Base-by-base conservation (phyloP, 2,797 vertebrate genomes). In the Rhadinocentrus ornatus region DNA sequence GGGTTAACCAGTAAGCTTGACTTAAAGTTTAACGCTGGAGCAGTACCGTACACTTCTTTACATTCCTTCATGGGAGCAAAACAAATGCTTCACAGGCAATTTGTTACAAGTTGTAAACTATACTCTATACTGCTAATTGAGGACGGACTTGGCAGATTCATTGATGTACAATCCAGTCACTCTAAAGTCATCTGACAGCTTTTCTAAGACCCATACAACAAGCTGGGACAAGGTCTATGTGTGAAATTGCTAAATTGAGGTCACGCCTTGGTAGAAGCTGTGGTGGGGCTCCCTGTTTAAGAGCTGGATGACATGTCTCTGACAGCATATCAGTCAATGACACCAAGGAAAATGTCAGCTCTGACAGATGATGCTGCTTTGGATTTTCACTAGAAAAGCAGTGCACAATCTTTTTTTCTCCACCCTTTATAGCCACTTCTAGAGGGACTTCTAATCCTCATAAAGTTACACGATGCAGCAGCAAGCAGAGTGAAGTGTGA, bases 251-350 rank as follows among this genome's bases (percentile, higher is more conserved):
- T 65, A 24, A 18, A 63, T 52, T 24, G 35, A 56, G 50, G 81
- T 70, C 63, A 69, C 15, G 29, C 11, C 41, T 73, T 60, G 34
- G 48, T 66, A 44, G 41, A 64, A 71, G 39, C 59, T 55, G 29
- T 46, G 62, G 60, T 60, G 10, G 72, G 71, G 66, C 22, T 62
- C 55, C 62, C 58, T 72, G 71, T 87, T 86, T 81, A 89, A 73
- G 75, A 80, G 74, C 59, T 6, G 60, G 53, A 61, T 62, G 69
- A 78, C 70, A 29, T 20, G 55, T 20, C 22, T 66, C 35, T 75
- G 85, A 86, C 86, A 82, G 69, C 67, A 26, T 55, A 87, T 89
- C 86, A 85, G 88, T 89, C 86, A 85, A 85, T 81, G 82, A 71
- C 53, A 16, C 59, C 3, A 1, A 60, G 66, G 71, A 55, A 76